A percentile compares a stretch with the other conserved stretches of the same genome.
Evolutionary conservation across 2,888 invertebrate genomes (phyloP).

Genomic region (Pammene fasciana): DNA sequence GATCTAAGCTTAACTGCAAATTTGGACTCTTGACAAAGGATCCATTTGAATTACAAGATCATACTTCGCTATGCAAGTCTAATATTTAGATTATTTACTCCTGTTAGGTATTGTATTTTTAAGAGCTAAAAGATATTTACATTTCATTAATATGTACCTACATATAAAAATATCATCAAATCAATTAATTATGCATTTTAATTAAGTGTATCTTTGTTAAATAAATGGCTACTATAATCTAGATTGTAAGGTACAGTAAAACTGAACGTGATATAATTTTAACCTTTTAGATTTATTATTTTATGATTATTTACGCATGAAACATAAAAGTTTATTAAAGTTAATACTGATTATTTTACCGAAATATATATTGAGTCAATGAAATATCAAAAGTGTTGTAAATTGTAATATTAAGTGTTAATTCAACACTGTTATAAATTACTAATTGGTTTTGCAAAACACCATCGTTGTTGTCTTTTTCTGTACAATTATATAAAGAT

Average conservation of each 20-base stretch:
- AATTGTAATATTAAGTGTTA: background rate
- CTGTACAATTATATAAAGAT: background rate
- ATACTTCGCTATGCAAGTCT: conserved; percentile 9
- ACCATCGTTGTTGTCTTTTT: background rate
- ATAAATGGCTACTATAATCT: conserved; percentile 21
- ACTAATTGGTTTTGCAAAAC: background rate
- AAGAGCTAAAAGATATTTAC: conserved; percentile 35
- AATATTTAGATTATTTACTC: conserved; percentile 10
- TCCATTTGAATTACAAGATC: background rate
- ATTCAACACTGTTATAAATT: background rate
- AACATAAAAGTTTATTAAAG: background rate
- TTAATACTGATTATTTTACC: background rate
- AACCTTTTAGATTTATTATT: conserved; percentile 14
- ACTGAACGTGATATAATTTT: conserved; percentile 42
- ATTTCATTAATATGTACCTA: conserved; percentile 13
- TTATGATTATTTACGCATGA: conserved; percentile 1
- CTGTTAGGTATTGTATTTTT: conserved; percentile 26
- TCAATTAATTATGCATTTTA: conserved; percentile 37
- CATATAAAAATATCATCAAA: conserved; percentile 35
- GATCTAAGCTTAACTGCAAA: conserved; percentile 34
- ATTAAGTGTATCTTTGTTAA: conserved; percentile 9
- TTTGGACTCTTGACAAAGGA: background rate
- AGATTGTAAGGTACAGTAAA: conserved; percentile 35
- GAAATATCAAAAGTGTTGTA: no score
- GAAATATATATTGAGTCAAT: background rate